Evolutionary conservation across 2,888 invertebrate genomes (phyloP).

Genomic region (Polietes domitor): DNA sequence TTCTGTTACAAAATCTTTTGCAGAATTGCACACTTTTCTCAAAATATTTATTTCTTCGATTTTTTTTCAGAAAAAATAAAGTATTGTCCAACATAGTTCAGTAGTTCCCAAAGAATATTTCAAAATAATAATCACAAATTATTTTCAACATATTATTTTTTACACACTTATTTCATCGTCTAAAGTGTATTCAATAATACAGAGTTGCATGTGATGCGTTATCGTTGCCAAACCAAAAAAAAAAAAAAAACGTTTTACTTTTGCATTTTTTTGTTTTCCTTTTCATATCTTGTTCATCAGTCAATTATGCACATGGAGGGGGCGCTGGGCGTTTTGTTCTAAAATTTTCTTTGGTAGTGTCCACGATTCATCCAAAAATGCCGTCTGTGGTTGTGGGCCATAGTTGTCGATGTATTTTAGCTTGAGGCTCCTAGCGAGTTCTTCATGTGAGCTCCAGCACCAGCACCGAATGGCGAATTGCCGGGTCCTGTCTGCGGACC

Average conservation of each 20-base stretch:
- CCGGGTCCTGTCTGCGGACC: conserved; percentile 77
- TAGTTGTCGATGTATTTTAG: conserved; percentile 80
- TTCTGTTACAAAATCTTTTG: conserved; percentile 17
- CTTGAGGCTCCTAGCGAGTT: conserved; percentile 80
- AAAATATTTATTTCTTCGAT: neutral
- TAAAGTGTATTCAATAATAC: conserved; percentile 16
- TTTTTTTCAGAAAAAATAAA: conserved; percentile 40
- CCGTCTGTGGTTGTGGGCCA: conserved; percentile 71
- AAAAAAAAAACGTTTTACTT: conserved; percentile 29
- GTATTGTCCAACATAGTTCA: conserved; percentile 55
- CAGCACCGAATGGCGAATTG: conserved; percentile 76
- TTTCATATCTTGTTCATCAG: neutral
- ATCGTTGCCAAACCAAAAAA: conserved; percentile 24
- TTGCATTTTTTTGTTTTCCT: conserved; percentile 9
- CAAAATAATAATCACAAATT: conserved; percentile 62
- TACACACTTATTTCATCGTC: neutral
- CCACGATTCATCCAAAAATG: conserved; percentile 71
- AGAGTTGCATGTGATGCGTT: conserved; percentile 57
- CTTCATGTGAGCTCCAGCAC: conserved; percentile 80
- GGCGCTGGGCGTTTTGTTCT: conserved; percentile 72
- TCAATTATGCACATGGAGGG: conserved; percentile 67
- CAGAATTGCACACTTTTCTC: conserved; percentile 26
- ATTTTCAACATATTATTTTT: conserved; percentile 18
- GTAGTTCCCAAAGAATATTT: conserved; percentile 66
- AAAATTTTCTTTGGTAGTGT: conserved; percentile 80